Evolutionary conservation across 2,113 vertebrate species (phyloP).

Genomic region (Mesoclemmys tuberculata): DNA sequence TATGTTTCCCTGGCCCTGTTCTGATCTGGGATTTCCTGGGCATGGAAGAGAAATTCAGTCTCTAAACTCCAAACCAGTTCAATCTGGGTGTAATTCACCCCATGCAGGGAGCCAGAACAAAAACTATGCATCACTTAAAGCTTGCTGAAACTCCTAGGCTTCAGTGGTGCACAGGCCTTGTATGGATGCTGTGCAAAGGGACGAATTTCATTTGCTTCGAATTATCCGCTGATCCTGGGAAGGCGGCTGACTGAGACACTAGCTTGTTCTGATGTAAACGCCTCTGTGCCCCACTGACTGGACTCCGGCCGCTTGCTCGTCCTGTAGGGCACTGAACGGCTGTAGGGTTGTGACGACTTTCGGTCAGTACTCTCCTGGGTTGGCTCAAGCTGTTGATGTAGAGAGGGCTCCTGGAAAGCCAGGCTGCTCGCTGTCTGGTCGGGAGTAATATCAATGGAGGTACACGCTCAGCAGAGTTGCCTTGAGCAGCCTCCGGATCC

Average conservation of each 20-base stretch:
- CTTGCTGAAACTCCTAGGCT: neutral
- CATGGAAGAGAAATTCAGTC: neutral
- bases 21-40: accelerated
- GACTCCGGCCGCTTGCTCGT: neutral
- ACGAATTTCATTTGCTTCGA: neutral
- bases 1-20: no score
- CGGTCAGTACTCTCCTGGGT: accelerated
- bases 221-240: neutral
- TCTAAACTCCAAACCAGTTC: neutral
- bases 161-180: neutral
- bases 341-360: neutral
- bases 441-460: neutral
- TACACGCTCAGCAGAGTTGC: neutral
- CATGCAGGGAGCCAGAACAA: accelerated
- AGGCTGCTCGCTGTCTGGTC: neutral
- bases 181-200: neutral
- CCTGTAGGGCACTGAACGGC: accelerated
- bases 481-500: neutral
- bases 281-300: accelerated
- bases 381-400: neutral
- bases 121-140: neutral
- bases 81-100: neutral
- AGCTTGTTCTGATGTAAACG: accelerated
- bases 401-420: neutral
- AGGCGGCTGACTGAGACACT: neutral